phyloP scores from a whole-genome alignment of 92 coral and sea anemone species.

The Epizoanthus illoricatus region DNA sequence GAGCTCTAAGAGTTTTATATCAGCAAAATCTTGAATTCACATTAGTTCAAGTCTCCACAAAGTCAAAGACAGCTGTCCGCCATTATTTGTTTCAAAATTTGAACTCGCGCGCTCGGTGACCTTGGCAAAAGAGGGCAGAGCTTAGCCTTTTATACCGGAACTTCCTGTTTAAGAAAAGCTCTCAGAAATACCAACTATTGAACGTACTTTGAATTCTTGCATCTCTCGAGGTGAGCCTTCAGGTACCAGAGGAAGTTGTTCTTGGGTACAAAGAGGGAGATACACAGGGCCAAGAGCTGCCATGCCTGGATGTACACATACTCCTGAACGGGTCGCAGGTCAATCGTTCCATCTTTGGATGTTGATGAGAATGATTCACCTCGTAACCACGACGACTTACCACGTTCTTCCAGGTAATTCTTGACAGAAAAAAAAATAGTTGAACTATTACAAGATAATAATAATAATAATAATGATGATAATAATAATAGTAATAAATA shows the following conservation, averaged over 20 bases:
- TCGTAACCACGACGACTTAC: conserved; percentile 82
- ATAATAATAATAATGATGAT: too few relatives aligned
- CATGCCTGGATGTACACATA: conserved; percentile 90
- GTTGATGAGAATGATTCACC: conserved; percentile 51
- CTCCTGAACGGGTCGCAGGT: conserved; percentile 92
- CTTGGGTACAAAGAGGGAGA: conserved; percentile 89
- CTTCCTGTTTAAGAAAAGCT: not conserved
- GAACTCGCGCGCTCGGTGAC: too few relatives aligned
- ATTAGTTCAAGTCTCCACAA: too few relatives aligned
- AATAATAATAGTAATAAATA: too few relatives aligned
- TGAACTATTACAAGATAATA: too few relatives aligned
- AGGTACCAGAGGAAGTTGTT: conserved; percentile 79
- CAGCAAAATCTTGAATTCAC: too few relatives aligned
- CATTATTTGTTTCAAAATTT: too few relatives aligned
- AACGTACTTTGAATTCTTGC: conserved; percentile 66
- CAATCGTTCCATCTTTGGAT: conserved; percentile 77
- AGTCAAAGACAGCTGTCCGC: too few relatives aligned
- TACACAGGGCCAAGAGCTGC: conserved; percentile 89
- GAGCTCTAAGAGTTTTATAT: too few relatives aligned
- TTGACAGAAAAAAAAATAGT: not conserved
- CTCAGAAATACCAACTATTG: not conserved
- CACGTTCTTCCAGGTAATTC: conserved; percentile 72
- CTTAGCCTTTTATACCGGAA: too few relatives aligned
- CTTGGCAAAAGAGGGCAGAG: too few relatives aligned
- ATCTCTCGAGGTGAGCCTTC: conserved; percentile 75